Evolutionary conservation across 2,888 invertebrate genomes (phyloP).

Genomic region (Sphaerophoria taeniata): DNA sequence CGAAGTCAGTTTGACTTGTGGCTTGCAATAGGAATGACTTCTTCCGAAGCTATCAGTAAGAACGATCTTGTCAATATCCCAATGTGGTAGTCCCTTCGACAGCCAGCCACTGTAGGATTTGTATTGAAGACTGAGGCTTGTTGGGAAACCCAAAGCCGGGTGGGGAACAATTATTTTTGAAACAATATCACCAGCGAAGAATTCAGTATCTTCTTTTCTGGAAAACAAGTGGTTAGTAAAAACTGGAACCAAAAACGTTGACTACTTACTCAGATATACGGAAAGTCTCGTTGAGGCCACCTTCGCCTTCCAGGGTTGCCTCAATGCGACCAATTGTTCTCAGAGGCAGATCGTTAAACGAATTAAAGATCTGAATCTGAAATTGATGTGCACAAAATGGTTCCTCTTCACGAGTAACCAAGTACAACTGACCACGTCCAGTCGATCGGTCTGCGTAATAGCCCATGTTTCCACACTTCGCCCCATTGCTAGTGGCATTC

Average conservation of each 20-base stretch:
- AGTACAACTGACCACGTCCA: slow-evolving; percentile 93
- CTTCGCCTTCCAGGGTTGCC: slow-evolving; percentile 91
- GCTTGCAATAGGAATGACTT: slow-evolving; percentile 91
- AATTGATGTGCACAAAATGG: slow-evolving; percentile 98
- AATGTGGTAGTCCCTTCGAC: slow-evolving; percentile 90
- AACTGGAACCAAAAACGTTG: not conserved
- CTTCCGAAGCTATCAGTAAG: slow-evolving; percentile 93
- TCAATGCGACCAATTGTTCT: slow-evolving; percentile 88
- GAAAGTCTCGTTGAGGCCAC: slow-evolving; percentile 93
- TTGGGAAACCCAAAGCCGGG: slow-evolving; percentile 90
- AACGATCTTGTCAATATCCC: slow-evolving; percentile 92
- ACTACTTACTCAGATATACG: slow-evolving; percentile 90
- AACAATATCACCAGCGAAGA: slow-evolving; percentile 88
- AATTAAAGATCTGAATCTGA: slow-evolving; percentile 91
- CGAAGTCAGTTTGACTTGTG: slow-evolving; percentile 88
- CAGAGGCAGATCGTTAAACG: slow-evolving; percentile 86
- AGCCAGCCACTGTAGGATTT: slow-evolving; percentile 96
- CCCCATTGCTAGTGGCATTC: slow-evolving; percentile 76
- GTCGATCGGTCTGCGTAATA: slow-evolving; percentile 94
- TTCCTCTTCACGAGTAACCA: slow-evolving; percentile 94
- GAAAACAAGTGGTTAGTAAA: slow-evolving; percentile 64
- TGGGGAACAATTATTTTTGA: slow-evolving; percentile 94
- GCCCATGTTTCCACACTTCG: slow-evolving; percentile 94
- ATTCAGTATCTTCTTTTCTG: slow-evolving; percentile 91
- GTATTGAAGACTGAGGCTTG: slow-evolving; percentile 90